Evolutionary conservation across 2,888 invertebrate genomes (phyloP).

Genomic region (Axea sp.): DNA sequence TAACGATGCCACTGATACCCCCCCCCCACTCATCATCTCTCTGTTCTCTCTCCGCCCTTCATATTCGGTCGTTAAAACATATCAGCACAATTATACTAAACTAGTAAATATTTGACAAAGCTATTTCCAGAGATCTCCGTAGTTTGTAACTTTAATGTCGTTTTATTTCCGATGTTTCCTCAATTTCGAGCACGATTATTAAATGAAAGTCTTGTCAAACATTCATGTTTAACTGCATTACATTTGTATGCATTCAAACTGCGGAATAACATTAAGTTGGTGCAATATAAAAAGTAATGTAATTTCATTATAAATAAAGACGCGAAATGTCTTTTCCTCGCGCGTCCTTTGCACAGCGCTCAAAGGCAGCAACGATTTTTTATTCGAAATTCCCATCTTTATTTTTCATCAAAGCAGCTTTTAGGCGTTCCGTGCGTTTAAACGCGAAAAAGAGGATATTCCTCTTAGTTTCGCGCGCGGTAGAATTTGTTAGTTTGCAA

Average conservation of each 20-base stretch:
- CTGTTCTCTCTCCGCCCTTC: no score
- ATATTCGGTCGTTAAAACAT: no score
- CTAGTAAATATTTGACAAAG: constrained; percentile 12
- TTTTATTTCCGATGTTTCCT: constrained; percentile 11
- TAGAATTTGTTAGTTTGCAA: not conserved
- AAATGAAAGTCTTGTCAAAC: constrained; percentile 37
- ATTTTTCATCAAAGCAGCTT: constrained; percentile 8
- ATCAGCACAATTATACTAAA: no score
- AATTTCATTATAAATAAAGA: constrained; percentile 21
- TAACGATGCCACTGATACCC: not conserved
- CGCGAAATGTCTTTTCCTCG: constrained; percentile 3
- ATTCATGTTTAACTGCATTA: constrained; percentile 31
- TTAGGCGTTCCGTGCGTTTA: not conserved
- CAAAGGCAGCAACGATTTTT: constrained; percentile 9
- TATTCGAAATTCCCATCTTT: not conserved
- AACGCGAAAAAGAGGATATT: not conserved
- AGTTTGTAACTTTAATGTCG: constrained; percentile 8
- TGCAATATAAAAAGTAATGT: constrained; percentile 25
- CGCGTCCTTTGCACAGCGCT: not conserved
- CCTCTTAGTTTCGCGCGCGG: not conserved
- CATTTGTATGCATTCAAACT: constrained; percentile 29
- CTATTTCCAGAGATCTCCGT: not conserved
- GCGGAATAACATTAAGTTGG: constrained; percentile 19
- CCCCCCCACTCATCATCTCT: not conserved
- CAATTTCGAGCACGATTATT: constrained; percentile 28